Base-by-base conservation (phyloP, 2,797 vertebrate species). In the Novumbra hubbsi region DNA sequence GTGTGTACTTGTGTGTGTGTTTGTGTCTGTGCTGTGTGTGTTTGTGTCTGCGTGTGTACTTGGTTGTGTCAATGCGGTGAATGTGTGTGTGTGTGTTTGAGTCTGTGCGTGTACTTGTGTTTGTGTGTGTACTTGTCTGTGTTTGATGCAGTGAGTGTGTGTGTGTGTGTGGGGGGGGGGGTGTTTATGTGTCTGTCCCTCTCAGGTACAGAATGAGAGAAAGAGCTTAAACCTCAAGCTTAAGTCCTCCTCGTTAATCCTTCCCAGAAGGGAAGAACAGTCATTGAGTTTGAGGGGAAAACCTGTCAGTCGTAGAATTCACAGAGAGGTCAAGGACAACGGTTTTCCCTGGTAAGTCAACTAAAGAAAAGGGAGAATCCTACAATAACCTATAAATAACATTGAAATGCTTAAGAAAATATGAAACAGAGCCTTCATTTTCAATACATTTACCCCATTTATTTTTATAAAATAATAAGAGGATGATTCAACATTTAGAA, bases 201-300 rank as follows among this genome's bases (percentile, higher is more conserved):
- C 73, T 76, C 45, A 63, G 64, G 65, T 72, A 68, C n/a, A 65
- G 68, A 75, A 64, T 41, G 30, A 38, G 64, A 50, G 71, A 52
- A 60, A 48, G 16, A 67, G 65, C 70, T 69, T 41, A 24, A 24
- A 63, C 72, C 52, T 70, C 57, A 11, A 70, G 49, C 63, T 73
- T 21, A 73, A 73, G 64, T 66, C 67, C 14, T 67, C 27, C 27
- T 71, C 50, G 69, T 74, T 75, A 79, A 79, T 79, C 76, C 76
- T 55, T 34, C 62, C 68, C 73, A n/a, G 41, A 77, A 73, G 75
- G 65, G 70, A 77, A 67, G 63, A 70, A 70, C 62, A 77, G 70
- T 82, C 48, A 71, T 73, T 73, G 73, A 64, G 78, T 80, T 73
- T 75, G 64, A 63, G 50, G 70, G 71, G 78, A 52, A 48, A 72